Conservation (phyloP, 2,888 invertebrate genomes). For the Epinotia ramella region DNA sequence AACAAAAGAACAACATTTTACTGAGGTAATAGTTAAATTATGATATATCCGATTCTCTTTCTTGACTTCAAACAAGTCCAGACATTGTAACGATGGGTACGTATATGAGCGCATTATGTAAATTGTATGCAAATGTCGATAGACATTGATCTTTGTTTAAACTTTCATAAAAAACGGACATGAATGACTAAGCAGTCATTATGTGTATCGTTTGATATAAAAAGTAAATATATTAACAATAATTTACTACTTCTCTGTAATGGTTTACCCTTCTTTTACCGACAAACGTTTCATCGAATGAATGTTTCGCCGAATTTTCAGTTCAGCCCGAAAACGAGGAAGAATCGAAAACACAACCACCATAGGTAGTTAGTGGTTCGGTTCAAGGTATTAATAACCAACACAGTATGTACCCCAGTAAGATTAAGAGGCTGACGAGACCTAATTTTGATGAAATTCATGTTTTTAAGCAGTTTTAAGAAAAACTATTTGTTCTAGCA, state of each 20-base stretch:
- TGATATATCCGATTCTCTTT: slow-evolving; percentile 20
- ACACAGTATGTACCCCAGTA: too few relatives aligned
- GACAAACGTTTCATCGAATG: too few relatives aligned
- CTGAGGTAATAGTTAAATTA: background rate
- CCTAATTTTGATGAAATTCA: too few relatives aligned
- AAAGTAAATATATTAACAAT: background rate
- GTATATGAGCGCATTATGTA: slow-evolving; percentile 31
- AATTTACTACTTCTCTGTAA: background rate
- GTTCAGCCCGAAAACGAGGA: too few relatives aligned
- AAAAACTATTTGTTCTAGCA: too few relatives aligned
- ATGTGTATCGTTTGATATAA: slow-evolving; percentile 14
- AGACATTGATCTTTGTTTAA: slow-evolving; percentile 40
- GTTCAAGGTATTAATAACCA: too few relatives aligned
- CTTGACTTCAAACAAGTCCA: slow-evolving; percentile 28
- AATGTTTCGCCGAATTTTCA: too few relatives aligned
- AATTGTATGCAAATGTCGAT: slow-evolving; percentile 35
- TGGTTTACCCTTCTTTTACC: background rate
- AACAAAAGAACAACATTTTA: slow-evolving; percentile 54
- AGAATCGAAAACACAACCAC: too few relatives aligned
- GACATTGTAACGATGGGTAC: slow-evolving; percentile 26
- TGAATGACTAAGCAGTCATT: slow-evolving; percentile 1
- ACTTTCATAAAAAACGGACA: slow-evolving; percentile 32
- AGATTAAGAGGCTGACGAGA: too few relatives aligned
- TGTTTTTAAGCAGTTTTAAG: too few relatives aligned
- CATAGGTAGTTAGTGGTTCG: too few relatives aligned